A percentile compares a stretch with the other conserved stretches of the same genome.
These are phyloP conservation scores for Copidosoma aretas DNA, from an alignment of 2,888 invertebrate species.

Conservation along the genomic window DNA sequence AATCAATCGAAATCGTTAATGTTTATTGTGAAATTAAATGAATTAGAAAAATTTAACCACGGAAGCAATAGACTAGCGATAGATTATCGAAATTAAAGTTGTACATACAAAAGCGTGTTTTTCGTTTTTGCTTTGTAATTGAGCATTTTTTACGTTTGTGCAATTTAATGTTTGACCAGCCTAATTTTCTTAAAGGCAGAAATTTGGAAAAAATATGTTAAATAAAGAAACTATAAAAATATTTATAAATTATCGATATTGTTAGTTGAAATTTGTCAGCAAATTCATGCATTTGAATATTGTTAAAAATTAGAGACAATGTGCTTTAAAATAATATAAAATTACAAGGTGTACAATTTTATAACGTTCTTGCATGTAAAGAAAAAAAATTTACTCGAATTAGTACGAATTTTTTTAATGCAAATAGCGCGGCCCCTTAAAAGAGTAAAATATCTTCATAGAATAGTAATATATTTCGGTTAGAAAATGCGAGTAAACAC, in stretches of 20 bases:
- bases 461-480: too few species aligned
- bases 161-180: neutral
- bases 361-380: slow-evolving; percentile 14
- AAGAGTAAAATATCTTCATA: too few species aligned
- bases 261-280: slow-evolving; percentile 12
- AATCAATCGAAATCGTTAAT: slow-evolving; percentile 16
- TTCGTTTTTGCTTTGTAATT: slow-evolving; percentile 24
- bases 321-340: slow-evolving; percentile 19
- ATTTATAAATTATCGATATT: slow-evolving; percentile 2
- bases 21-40: slow-evolving; percentile 26
- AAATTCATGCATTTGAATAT: slow-evolving; percentile 20
- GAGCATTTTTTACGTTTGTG: slow-evolving; percentile 25
- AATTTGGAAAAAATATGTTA: neutral
- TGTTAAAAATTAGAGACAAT: slow-evolving; percentile 9
- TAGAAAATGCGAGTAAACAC: too few species aligned
- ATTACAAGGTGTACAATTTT: slow-evolving; percentile 16
- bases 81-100: slow-evolving; percentile 28
- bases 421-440: too few species aligned
- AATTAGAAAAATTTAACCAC: slow-evolving; percentile 22
- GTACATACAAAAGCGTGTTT: slow-evolving; percentile 25
- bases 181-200: neutral
- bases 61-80: slow-evolving; percentile 37
- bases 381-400: neutral
- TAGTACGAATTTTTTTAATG: neutral
- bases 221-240: neutral